A percentile compares a stretch with the other conserved stretches of the same genome.
Evolutionary conservation across 2,888 invertebrate genomes (phyloP).

Genomic region (Parasteatoda lunata): DNA sequence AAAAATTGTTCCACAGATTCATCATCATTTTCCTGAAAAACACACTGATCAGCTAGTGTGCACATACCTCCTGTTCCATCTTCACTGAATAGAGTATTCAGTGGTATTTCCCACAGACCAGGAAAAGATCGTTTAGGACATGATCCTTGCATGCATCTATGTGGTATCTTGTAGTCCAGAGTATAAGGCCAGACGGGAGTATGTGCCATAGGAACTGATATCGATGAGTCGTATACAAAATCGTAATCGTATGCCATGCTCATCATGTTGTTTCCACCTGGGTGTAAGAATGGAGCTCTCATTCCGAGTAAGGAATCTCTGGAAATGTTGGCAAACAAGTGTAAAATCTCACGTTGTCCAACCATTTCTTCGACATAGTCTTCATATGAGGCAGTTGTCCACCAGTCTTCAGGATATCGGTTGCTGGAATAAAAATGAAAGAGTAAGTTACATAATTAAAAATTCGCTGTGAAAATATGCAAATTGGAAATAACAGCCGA

Average conservation of each 20-base stretch:
- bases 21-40: conserved; percentile 84
- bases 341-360: conserved; percentile 70
- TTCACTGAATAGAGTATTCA: conserved; percentile 70
- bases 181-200: conserved; percentile 71
- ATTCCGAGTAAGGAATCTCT: conserved; percentile 70
- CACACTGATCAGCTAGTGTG: conserved; percentile 74
- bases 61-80: conserved; percentile 70
- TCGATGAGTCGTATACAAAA: conserved; percentile 70
- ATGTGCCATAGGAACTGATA: conserved; percentile 68
- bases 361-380: conserved; percentile 71
- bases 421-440: conserved; percentile 61
- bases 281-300: conserved; percentile 70
- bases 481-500: too few species aligned
- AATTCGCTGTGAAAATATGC: background rate
- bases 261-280: conserved; percentile 71
- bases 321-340: conserved; percentile 70
- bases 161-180: conserved; percentile 67
- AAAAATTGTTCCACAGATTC: conserved; percentile 70
- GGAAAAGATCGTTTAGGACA: conserved; percentile 71
- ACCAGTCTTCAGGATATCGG: conserved; percentile 70
- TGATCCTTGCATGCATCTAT: conserved; percentile 64
- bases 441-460: background rate
- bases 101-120: conserved; percentile 75
- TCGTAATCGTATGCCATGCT: conserved; percentile 70
- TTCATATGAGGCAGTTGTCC: conserved; percentile 69